Conservation (phyloP, 2,797 vertebrate species). For the Apogon talboti region DNA sequence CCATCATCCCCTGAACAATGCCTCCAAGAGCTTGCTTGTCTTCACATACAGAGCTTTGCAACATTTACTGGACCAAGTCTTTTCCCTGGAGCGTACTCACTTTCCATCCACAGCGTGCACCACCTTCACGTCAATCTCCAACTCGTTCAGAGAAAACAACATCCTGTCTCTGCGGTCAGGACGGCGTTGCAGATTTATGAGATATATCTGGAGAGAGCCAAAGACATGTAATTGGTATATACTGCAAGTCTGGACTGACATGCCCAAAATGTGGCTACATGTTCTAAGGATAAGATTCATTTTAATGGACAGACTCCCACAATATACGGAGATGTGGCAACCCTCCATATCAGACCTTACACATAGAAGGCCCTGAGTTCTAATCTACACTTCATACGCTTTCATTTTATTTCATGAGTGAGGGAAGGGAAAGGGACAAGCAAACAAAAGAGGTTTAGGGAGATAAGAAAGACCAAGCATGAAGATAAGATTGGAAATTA, state of each 20-base stretch:
- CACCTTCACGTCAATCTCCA: constrained; percentile 89
- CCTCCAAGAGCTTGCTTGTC: too few species aligned
- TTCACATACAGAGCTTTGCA: background rate
- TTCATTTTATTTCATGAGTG: too few species aligned
- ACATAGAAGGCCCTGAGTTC: too few species aligned
- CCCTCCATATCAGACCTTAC: too few species aligned
- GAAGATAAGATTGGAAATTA: too few species aligned
- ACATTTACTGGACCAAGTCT: background rate
- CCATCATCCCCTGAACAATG: background rate
- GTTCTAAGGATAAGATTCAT: too few species aligned
- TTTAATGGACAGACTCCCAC: too few species aligned
- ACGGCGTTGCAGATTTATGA: constrained; percentile 94
- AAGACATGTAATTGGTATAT: background rate
- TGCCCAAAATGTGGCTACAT: background rate
- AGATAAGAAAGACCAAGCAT: too few species aligned
- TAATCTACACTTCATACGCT: too few species aligned
- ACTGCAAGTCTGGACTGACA: background rate
- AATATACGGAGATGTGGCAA: too few species aligned
- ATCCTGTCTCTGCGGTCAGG: constrained; percentile 89
- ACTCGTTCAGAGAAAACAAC: constrained; percentile 90
- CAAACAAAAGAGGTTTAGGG: too few species aligned
- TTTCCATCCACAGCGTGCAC: constrained; percentile 94
- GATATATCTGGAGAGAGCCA: constrained; percentile 85
- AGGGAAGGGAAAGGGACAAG: too few species aligned
- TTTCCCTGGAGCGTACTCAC: constrained; percentile 74